A percentile compares a stretch with the other conserved stretches of the same genome.
These are phyloP conservation scores for Parasteatoda lunata DNA, from an alignment of 2,888 invertebrate species.

Conservation along the genomic window DNA sequence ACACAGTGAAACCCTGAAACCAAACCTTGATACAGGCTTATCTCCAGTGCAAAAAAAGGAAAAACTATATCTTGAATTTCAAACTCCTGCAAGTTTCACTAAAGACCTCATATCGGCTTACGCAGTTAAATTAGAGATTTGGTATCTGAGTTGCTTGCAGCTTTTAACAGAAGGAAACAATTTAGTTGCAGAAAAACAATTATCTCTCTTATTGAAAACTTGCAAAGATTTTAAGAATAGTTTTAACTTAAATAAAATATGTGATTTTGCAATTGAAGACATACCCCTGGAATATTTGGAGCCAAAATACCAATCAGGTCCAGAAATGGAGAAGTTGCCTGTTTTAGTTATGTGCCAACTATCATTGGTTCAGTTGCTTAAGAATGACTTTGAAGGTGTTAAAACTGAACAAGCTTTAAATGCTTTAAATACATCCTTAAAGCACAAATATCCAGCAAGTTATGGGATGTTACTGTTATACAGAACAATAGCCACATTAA, in stretches of 20 bases:
- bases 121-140: constrained; percentile 41
- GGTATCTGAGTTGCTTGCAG: constrained; percentile 16
- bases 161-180: constrained; percentile 4
- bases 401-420: constrained; percentile 18
- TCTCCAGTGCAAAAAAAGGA: constrained; percentile 34
- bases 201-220: constrained; percentile 8
- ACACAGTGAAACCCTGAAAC: background rate
- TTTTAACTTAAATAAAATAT: background rate
- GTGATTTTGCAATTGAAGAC: background rate
- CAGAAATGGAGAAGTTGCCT: constrained; percentile 29
- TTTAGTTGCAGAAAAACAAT: constrained; percentile 13
- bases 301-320: background rate
- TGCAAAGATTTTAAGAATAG: constrained; percentile 21
- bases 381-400: constrained; percentile 15
- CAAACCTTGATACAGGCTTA: constrained; percentile 28
- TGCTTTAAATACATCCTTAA: constrained; percentile 18
- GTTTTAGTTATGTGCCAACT: constrained; percentile 6
- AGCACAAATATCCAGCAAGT: constrained; percentile 23
- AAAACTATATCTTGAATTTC: constrained; percentile 4
- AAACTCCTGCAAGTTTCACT: background rate
- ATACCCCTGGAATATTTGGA: background rate
- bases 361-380: constrained; percentile 10
- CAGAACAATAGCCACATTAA: constrained; percentile 23
- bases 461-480: constrained; percentile 39
- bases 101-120: constrained; percentile 9